Evolutionary conservation across 2,888 invertebrate genomes (phyloP), one percentile per base, ranked within the genome.

Genomic region (Stenolophus ochropezus): DNA sequence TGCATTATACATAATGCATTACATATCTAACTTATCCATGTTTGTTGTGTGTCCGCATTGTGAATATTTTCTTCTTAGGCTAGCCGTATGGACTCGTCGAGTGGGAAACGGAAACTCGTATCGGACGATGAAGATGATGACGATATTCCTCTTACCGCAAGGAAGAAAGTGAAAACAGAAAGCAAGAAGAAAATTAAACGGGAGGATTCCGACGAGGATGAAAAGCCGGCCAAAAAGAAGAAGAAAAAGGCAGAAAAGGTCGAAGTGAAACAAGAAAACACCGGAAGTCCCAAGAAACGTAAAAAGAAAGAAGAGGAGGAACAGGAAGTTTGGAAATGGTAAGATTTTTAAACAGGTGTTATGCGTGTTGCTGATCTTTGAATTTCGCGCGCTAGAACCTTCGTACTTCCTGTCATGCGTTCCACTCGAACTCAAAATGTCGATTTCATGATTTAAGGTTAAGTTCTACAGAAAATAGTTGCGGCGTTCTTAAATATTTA

Each of bases 251-350:
- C 85, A 83, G 86, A 85, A 73, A 84, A 84, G 23, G 84, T 79
- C 1, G 83, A 85, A 78, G 84, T 84, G 18, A 88, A 89, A 83
- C 87, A 85, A 81, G 85, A 88, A 71, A 86, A 86, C 76, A 86
- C 87, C 33, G 33, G 33, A 53, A 90, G 91, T 85, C 93, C 93
- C 65, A 92, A 92, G 53, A 94, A 94, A 84, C 86, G 87, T 8
- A 92, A 94, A 88, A 96, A 96, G 88, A 95, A 95, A 87, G 94
- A 94, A 84, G 96, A 96, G 77, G 95, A 96, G 84, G 93, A 94
- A 84, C 93, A 92, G 86, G 96, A 96, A 90, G 96, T 97, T 81
- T 97, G 97, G 97, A 95, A 96, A 92, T 97, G 97, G 97, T 96
- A 90, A 91, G 92, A 11, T n/a, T 18, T 4, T n/a, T n/a, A n/a